Evolutionary conservation across 1,140 invertebrate species (phyloP).

Genomic region (Sweltsa coloradensis): DNA sequence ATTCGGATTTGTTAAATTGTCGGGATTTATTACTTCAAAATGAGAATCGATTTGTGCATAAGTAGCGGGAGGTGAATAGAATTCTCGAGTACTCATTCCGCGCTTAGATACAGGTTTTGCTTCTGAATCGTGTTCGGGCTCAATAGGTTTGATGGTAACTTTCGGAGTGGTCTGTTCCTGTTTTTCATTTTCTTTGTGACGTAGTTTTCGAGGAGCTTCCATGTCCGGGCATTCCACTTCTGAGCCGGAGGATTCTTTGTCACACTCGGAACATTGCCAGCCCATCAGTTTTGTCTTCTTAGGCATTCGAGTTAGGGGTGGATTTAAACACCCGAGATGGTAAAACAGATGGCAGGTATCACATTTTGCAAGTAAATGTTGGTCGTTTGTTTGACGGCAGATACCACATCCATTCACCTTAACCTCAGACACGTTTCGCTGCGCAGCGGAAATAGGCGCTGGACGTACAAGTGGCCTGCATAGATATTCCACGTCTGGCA

Average conservation of each 20-base stretch:
- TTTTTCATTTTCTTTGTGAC: conserved; percentile 45
- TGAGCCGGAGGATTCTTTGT: conserved; percentile 65
- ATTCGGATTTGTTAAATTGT: too few relatives aligned
- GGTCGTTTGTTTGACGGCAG: conserved; percentile 68
- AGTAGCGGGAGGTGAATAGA: too few relatives aligned
- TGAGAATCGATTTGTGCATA: neutral
- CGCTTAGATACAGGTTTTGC: too few relatives aligned
- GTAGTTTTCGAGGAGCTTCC: conserved; percentile 60
- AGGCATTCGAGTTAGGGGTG: conserved; percentile 81
- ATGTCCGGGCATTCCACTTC: conserved; percentile 59
- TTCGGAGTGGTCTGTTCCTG: conserved; percentile 34
- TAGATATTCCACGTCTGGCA: conserved; percentile 36
- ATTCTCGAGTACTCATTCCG: too few relatives aligned
- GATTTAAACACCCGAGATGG: conserved; percentile 86
- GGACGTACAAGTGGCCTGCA: conserved; percentile 25
- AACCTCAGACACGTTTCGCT: conserved; percentile 11
- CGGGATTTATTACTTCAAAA: too few relatives aligned
- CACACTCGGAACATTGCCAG: conserved; percentile 88
- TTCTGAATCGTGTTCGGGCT: conserved; percentile 28
- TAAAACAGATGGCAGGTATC: conserved; percentile 88
- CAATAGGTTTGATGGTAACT: conserved; percentile 37
- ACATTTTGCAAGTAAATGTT: conserved; percentile 83
- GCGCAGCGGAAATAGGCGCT: too few relatives aligned
- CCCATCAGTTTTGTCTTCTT: conserved; percentile 89
- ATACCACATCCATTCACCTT: conserved; percentile 67